Conservation (phyloP, 2,888 invertebrate genomes). For the Calephelis perditalis region DNA sequence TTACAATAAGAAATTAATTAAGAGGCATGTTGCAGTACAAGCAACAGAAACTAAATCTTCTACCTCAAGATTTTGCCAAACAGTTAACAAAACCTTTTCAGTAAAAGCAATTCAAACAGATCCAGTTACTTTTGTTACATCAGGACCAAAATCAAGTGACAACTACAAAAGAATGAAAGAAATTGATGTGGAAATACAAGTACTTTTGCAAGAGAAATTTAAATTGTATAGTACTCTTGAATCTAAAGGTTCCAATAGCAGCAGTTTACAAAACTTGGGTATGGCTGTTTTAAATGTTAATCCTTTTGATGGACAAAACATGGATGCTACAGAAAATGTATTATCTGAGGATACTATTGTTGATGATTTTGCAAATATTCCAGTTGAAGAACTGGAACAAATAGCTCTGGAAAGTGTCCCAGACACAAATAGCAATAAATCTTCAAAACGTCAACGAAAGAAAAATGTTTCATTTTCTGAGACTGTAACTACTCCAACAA, state of each 20-base stretch:
- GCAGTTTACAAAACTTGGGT: slow-evolving; percentile 52
- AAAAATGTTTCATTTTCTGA: slow-evolving; percentile 38
- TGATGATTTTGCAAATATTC: slow-evolving; percentile 58
- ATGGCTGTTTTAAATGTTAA: slow-evolving; percentile 63
- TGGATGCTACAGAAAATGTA: slow-evolving; percentile 30
- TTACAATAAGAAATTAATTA: slow-evolving; percentile 30
- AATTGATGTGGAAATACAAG: slow-evolving; percentile 79
- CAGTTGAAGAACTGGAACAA: slow-evolving; percentile 61
- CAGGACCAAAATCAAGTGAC: slow-evolving; percentile 40
- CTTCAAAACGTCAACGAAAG: slow-evolving; percentile 37
- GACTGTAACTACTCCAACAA: slow-evolving; percentile 44
- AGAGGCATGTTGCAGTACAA: slow-evolving; percentile 43
- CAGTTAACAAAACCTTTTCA: slow-evolving; percentile 39
- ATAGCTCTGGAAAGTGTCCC: slow-evolving; percentile 54
- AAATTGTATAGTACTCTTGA: slow-evolving; percentile 74
- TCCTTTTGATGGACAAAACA: slow-evolving; percentile 35
- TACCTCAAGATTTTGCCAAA: slow-evolving; percentile 44
- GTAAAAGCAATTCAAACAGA: slow-evolving; percentile 51
- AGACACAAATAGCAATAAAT: slow-evolving; percentile 33
- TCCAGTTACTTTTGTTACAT: slow-evolving; percentile 32
- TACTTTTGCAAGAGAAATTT: slow-evolving; percentile 76
- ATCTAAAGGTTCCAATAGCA: slow-evolving; percentile 44
- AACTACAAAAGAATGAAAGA: slow-evolving; percentile 78
- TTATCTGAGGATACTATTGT: slow-evolving; percentile 52
- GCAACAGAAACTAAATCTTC: slow-evolving; percentile 37